Evolutionary conservation across 1,140 invertebrate species (phyloP).

Genomic region (Penaeus japonicus): DNA sequence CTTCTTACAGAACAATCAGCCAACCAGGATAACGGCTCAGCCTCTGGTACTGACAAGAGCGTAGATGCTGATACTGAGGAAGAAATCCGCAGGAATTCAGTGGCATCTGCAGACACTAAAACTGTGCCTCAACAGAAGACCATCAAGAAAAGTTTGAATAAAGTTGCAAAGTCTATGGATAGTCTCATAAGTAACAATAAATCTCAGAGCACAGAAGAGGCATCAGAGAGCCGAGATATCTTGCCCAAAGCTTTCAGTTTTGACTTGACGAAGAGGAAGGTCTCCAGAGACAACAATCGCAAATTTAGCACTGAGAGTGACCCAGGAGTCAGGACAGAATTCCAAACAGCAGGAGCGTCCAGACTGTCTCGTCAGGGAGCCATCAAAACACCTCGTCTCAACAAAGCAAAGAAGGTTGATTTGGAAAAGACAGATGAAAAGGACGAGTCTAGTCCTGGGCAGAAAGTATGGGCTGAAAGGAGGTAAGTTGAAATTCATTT

Average conservation of each 20-base stretch:
- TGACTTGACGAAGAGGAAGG: constrained; percentile 20
- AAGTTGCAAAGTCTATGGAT: too few relatives aligned
- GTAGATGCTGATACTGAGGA: not conserved
- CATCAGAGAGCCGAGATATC: not conserved
- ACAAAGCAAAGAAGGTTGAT: not conserved
- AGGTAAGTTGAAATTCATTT: constrained; percentile 6
- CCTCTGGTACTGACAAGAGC: not conserved
- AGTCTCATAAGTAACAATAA: not conserved
- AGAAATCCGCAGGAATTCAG: not conserved
- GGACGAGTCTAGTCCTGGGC: not conserved
- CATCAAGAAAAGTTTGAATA: too few relatives aligned
- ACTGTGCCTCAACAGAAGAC: too few relatives aligned
- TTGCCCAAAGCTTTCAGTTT: constrained; percentile 32
- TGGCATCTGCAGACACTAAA: too few relatives aligned
- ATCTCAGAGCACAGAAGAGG: not conserved
- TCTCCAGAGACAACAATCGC: constrained; percentile 17
- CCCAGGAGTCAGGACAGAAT: constrained; percentile 29
- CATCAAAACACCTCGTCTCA: constrained; percentile 14
- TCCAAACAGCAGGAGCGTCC: not conserved
- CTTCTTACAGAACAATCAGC: too few relatives aligned
- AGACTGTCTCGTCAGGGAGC: constrained; percentile 41
- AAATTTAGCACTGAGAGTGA: constrained; percentile 54
- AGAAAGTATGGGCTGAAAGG: constrained; percentile 43
- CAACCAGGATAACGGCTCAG: not conserved
- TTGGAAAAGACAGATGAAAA: too few relatives aligned